phyloP scores from a whole-genome alignment of 2,113 vertebrate genomes.

The Eretmochelys imbricata region DNA sequence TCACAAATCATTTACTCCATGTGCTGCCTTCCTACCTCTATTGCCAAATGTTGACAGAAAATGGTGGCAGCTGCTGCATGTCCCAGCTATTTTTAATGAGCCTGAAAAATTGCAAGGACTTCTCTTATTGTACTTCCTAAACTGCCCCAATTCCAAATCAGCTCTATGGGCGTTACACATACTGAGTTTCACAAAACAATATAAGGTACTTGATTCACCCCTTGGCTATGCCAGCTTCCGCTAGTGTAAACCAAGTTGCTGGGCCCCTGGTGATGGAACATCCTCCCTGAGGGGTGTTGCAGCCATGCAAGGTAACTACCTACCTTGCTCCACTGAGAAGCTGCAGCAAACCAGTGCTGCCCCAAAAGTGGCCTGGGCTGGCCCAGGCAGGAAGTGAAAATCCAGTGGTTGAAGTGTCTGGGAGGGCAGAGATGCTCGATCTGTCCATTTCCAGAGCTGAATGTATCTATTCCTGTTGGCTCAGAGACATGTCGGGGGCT shows the following conservation, averaged over 20 bases:
- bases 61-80: neutral
- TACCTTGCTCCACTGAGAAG: neutral
- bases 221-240: neutral
- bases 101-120: neutral
- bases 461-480: neutral
- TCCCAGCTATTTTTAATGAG: neutral
- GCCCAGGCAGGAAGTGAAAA: neutral
- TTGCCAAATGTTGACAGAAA: neutral
- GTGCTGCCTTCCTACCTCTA: neutral
- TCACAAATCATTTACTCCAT: accelerated
- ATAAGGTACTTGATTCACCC: neutral
- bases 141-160: neutral
- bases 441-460: neutral
- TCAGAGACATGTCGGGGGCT: neutral
- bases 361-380: neutral
- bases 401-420: neutral
- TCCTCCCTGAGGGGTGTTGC: neutral
- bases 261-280: neutral
- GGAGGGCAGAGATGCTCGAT: neutral
- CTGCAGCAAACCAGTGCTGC: neutral
- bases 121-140: neutral
- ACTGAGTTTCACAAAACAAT: neutral
- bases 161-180: neutral
- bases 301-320: neutral
- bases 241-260: neutral